A percentile compares a stretch with the other conserved stretches of the same genome.
phyloP scores from a whole-genome alignment of 2,113 vertebrate species.

The Carettochelys insculpta region DNA sequence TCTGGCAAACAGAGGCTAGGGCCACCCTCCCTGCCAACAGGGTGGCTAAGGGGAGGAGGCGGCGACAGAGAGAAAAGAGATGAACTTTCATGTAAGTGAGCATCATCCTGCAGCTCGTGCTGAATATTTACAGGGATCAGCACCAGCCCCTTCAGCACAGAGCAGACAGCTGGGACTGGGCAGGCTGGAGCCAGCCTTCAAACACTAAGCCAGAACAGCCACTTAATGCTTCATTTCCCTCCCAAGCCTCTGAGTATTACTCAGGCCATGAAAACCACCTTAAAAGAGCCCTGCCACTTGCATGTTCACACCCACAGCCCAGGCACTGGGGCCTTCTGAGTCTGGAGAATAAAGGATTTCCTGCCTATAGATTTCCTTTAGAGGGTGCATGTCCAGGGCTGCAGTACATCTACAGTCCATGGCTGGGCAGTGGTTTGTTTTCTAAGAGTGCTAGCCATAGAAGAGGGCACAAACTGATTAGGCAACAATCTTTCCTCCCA shows the following conservation, averaged over 20 bases:
- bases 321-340: too few species aligned
- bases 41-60: background rate
- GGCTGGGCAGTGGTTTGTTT: background rate
- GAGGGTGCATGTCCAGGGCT: background rate
- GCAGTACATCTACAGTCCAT: background rate
- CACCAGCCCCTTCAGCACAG: background rate
- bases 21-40: too few species aligned
- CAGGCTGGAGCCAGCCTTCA: too few species aligned
- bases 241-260: background rate
- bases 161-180: background rate
- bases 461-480: background rate
- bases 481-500: background rate
- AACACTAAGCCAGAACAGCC: background rate
- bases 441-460: background rate
- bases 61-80: background rate
- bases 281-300: background rate
- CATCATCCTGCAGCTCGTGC: too few species aligned
- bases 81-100: background rate
- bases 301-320: background rate
- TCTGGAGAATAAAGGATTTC: background rate
- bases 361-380: background rate
- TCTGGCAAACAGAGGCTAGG: too few species aligned
- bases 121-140: background rate
- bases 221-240: background rate
- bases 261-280: background rate